Base-by-base conservation (phyloP, 2,113 vertebrate genomes). In the Aldabrachelys gigantea region DNA sequence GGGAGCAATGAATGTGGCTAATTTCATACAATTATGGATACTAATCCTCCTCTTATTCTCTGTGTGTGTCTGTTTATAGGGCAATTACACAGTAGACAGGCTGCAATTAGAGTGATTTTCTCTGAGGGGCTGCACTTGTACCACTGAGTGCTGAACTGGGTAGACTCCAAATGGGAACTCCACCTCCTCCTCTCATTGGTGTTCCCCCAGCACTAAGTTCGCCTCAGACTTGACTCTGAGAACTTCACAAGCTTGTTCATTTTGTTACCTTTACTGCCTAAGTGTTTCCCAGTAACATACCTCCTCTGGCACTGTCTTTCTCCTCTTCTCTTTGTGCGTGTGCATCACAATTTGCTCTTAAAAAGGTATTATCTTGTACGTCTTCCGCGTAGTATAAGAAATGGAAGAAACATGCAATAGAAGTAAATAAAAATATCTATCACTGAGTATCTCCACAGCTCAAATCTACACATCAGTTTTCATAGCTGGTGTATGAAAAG, bases 51-150 rank as follows among this genome's bases (percentile, higher is more conserved):
- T 95, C 93, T 96, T 92, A 69, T 96, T 95, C 96, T 97, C 14
- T n/a, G 91, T 92, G 96, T 96, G 88, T 91, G 49, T 97, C 92
- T 97, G 96, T 97, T 98, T 97, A 97, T 87, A 97, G 93, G 92
- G 91, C 96, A 97, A 97, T 97, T 97, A 97, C 47, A n/a, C 38
- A 89, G 89, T 57, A 95, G 95, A 97, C 93, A 96, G 85, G 76
- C 95, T 95, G 82, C 91, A 97, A 97, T 98, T 97, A 97, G 89
- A 95, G 69, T 82, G 69, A 95, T 95, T 90, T 92, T 11, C 88
- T 92, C 76, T 91, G 88, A 93, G 96, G 80, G 91, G 49, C 88
- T 93, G 87, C 62, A 91, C 59, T 96, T 96, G 59, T 72, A 56
- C 85, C 84, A 84, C 69, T 11, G 75, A 88, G 89, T 72, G 81